A percentile compares a stretch with the other conserved stretches of the same genome.
phyloP scores from a whole-genome alignment of 2,113 vertebrate species.

The Crotalus horridus region DNA sequence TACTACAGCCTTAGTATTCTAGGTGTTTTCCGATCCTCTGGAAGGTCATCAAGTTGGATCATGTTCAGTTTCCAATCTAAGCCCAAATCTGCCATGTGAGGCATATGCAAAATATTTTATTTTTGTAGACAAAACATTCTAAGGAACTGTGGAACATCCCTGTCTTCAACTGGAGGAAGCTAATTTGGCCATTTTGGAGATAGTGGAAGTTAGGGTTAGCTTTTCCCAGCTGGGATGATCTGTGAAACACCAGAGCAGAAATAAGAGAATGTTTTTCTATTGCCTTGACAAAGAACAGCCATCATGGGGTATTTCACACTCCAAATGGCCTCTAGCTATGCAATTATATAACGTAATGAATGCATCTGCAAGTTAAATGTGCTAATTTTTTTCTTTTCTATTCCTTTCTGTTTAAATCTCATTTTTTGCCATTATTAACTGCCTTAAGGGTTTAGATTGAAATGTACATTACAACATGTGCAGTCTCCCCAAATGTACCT shows the following conservation, averaged over 20 bases:
- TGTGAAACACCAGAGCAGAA: not conserved
- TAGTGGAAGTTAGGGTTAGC: not conserved
- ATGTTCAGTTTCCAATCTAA: not conserved
- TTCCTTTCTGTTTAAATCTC: not conserved
- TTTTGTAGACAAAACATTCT: not conserved
- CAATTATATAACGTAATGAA: not conserved
- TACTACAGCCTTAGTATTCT: not conserved
- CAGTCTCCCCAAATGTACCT: not conserved
- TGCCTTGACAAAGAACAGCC: not conserved
- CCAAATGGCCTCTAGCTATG: not conserved
- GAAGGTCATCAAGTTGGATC: not conserved
- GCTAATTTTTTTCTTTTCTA: not conserved
- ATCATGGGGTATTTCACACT: not conserved
- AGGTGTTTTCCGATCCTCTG: not conserved
- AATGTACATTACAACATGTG: not conserved
- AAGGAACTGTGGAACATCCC: not conserved
- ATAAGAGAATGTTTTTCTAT: not conserved
- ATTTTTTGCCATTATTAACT: not conserved
- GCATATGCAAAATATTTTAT: not conserved
- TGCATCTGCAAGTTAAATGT: not conserved
- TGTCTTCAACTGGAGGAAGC: not conserved
- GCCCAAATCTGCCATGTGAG: not conserved
- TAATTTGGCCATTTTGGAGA: not conserved
- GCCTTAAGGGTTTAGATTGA: not conserved
- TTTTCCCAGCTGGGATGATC: not conserved